phyloP scores from a whole-genome alignment of 2,797 vertebrate genomes.

The Salmo trutta region DNA sequence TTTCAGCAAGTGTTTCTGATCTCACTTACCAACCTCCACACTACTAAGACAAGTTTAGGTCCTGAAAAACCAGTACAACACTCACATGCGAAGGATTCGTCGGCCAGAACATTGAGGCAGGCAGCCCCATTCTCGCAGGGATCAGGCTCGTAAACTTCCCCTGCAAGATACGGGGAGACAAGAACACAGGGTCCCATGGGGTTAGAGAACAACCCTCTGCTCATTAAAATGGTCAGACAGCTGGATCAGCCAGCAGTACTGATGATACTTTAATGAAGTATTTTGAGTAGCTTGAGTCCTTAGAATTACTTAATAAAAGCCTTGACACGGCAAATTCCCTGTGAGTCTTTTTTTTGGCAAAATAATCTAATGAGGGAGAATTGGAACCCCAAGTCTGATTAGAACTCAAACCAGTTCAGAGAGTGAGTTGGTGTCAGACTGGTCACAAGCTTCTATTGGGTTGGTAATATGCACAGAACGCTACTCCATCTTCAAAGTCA shows the following conservation, averaged over 20 bases:
- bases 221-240: too few relatives aligned
- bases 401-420: not conserved
- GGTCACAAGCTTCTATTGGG: not conserved
- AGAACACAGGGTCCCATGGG: slow-evolving; percentile 14
- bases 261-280: too few relatives aligned
- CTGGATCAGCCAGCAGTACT: too few relatives aligned
- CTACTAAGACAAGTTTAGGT: slow-evolving; percentile 75
- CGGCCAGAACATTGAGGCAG: slow-evolving; percentile 69
- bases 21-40: slow-evolving; percentile 82
- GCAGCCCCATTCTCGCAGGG: slow-evolving; percentile 75
- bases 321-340: too few relatives aligned
- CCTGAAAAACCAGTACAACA: slow-evolving; percentile 78
- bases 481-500: not conserved
- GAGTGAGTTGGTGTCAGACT: not conserved
- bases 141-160: slow-evolving; percentile 70
- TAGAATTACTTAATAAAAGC: too few relatives aligned
- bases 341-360: too few relatives aligned
- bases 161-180: slow-evolving; percentile 43
- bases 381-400: too few relatives aligned
- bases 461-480: not conserved
- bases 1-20: slow-evolving; percentile 48
- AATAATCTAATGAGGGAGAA: too few relatives aligned
- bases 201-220: slow-evolving; percentile 5
- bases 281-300: too few relatives aligned
- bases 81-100: slow-evolving; percentile 76